phyloP scores from a whole-genome alignment of 2,113 vertebrate species.

The Rhinolophus sinicus region DNA sequence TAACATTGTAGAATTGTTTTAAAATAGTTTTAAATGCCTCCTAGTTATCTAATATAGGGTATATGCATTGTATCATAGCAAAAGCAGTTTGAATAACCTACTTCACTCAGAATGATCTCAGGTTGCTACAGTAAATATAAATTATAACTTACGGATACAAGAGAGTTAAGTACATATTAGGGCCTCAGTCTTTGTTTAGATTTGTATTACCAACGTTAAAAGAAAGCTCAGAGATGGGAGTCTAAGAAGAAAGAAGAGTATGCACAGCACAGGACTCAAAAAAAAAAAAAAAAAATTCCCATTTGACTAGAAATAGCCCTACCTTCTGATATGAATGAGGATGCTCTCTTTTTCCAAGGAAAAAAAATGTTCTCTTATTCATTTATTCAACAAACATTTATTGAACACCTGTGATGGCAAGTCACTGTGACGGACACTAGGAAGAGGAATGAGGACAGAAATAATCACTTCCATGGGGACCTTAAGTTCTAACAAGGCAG shows the following conservation, averaged over 20 bases:
- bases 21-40: slow-evolving; percentile 33
- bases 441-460: not conserved
- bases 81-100: not conserved
- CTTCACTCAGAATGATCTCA: not conserved
- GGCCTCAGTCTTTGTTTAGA: not conserved
- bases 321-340: not conserved
- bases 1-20: not conserved
- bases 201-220: slow-evolving; percentile 13
- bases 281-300: not conserved
- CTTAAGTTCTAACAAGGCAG: not conserved
- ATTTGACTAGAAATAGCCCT: not conserved
- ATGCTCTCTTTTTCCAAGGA: not conserved
- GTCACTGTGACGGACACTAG: not conserved
- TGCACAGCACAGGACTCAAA: not conserved
- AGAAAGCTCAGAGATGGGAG: not conserved
- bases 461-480: not conserved
- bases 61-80: not conserved
- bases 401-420: not conserved
- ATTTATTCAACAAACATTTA: not conserved
- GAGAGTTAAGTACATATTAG: not conserved
- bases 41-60: not conserved
- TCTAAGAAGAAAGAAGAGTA: not conserved
- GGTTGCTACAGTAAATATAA: not conserved
- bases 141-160: not conserved
- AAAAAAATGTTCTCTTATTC: not conserved